Conservation (phyloP, 2,113 vertebrate species). For the Antigone vipio region DNA sequence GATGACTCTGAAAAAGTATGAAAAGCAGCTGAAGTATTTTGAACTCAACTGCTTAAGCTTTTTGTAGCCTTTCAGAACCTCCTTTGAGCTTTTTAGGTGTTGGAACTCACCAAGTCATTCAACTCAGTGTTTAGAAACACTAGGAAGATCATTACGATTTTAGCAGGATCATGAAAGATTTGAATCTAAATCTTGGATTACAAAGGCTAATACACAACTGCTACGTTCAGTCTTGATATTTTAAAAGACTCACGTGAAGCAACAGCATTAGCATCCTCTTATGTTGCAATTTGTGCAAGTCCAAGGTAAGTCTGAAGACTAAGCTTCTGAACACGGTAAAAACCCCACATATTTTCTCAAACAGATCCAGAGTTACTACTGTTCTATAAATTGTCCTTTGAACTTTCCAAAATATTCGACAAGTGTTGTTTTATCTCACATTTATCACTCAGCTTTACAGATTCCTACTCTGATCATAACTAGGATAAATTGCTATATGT, state of each 20-base stretch:
- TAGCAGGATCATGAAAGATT: background rate
- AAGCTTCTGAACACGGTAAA: background rate
- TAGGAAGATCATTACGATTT: background rate
- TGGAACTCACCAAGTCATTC: background rate
- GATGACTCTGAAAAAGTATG: background rate
- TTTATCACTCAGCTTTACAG: background rate
- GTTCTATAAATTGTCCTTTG: background rate
- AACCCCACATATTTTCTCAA: background rate
- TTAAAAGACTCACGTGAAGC: background rate
- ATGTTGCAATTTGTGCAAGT: background rate
- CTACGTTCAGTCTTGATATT: background rate
- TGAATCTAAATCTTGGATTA: background rate
- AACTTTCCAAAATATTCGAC: background rate
- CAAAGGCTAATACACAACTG: background rate
- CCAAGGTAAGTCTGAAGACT: background rate
- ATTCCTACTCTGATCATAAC: background rate
- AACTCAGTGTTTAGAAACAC: background rate
- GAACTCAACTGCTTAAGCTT: background rate
- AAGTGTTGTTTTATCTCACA: background rate
- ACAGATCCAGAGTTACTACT: background rate
- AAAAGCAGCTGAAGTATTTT: background rate
- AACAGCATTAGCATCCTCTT: background rate
- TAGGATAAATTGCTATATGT: background rate
- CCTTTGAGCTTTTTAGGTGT: background rate
- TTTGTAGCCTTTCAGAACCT: background rate